A percentile compares a stretch with the other conserved stretches of the same genome.
phyloP scores from a whole-genome alignment of 1,140 invertebrate species.

The Calephelis nemesis region DNA sequence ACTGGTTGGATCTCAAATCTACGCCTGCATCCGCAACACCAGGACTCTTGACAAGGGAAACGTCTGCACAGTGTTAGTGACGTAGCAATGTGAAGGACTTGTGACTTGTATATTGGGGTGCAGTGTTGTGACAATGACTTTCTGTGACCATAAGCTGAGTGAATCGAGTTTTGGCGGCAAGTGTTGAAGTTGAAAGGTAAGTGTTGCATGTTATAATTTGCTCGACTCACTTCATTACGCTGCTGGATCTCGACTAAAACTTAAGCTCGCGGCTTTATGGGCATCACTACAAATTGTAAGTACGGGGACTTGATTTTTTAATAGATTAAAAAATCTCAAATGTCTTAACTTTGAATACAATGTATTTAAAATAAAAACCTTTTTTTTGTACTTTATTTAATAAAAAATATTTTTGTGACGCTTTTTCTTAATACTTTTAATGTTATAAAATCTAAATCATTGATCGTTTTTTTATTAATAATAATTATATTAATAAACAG shows the following conservation, averaged over 20 bases:
- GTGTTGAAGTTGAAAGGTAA: constrained; percentile 49
- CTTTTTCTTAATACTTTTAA: too few relatives aligned
- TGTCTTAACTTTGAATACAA: too few relatives aligned
- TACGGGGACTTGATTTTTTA: too few relatives aligned
- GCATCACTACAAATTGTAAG: too few relatives aligned
- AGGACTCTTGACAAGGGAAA: constrained; percentile 26
- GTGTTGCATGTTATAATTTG: constrained; percentile 32
- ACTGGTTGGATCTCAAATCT: constrained; percentile 52
- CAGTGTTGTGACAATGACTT: constrained; percentile 46
- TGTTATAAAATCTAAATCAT: too few relatives aligned
- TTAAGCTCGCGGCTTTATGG: neutral
- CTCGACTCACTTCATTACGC: constrained; percentile 16
- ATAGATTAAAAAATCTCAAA: too few relatives aligned
- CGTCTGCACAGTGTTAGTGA: constrained; percentile 29
- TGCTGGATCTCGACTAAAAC: neutral
- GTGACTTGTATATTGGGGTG: constrained; percentile 31
- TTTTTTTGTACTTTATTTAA: too few relatives aligned
- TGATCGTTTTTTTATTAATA: too few relatives aligned
- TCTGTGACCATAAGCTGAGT: constrained; percentile 33
- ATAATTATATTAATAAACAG: too few relatives aligned
- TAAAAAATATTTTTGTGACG: too few relatives aligned
- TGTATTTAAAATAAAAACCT: too few relatives aligned
- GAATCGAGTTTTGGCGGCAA: constrained; percentile 35
- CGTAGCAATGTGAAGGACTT: constrained; percentile 46
- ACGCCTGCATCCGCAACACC: constrained; percentile 41